Evolutionary conservation across 2,888 invertebrate genomes (phyloP).

Genomic region (Schizaphis graminum): DNA sequence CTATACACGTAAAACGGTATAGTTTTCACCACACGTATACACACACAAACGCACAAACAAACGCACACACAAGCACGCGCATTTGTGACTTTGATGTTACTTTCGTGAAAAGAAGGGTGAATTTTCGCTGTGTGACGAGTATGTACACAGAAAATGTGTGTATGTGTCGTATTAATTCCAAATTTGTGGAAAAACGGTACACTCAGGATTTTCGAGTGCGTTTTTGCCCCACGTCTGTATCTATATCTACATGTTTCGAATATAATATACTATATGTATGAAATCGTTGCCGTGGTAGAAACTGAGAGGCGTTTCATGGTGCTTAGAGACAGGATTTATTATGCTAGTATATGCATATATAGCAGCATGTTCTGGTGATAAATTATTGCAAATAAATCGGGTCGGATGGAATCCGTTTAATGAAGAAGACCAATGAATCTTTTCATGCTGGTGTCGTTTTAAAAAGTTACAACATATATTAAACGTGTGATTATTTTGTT

Average conservation of each 20-base stretch:
- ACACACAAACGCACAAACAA: not conserved
- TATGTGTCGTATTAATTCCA: slow-evolving; percentile 23
- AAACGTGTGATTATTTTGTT: not conserved
- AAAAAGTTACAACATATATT: slow-evolving; percentile 12
- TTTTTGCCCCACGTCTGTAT: not conserved
- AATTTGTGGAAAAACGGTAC: slow-evolving; percentile 42
- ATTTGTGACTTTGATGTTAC: slow-evolving; percentile 41
- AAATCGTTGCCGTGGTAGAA: not conserved
- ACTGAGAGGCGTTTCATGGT: not conserved
- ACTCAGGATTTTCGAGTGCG: not conserved
- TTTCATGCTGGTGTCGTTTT: no score
- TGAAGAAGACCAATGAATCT: not conserved
- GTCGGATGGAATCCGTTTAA: slow-evolving; percentile 39
- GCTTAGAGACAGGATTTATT: not conserved
- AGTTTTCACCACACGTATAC: not conserved
- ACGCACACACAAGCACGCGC: not conserved
- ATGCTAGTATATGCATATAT: not conserved
- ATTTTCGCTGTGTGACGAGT: not conserved
- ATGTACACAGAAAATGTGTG: not conserved
- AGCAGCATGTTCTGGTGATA: slow-evolving; percentile 31
- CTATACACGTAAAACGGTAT: not conserved
- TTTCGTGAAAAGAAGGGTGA: not conserved
- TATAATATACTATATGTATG: slow-evolving; percentile 49
- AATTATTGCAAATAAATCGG: slow-evolving; percentile 57
- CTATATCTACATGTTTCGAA: not conserved